Evolutionary conservation across 2,797 vertebrate genomes (phyloP).

Genomic region (Rhinophrynus dorsalis): DNA sequence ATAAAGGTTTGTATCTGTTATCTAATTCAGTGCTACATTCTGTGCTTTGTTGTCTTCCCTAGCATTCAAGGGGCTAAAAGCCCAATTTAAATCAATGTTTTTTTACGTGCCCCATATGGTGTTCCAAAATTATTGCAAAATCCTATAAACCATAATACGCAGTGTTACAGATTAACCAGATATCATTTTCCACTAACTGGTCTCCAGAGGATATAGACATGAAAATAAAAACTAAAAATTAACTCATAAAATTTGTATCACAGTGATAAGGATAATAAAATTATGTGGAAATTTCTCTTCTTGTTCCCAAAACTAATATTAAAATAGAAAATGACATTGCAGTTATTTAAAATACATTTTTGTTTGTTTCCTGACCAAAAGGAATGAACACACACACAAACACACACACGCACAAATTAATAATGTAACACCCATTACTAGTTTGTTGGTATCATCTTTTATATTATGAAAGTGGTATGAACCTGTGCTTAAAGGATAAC

Average conservation of each 20-base stretch:
- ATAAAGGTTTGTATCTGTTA: too few relatives aligned
- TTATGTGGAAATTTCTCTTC: conserved; percentile 6
- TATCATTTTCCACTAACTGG: background rate
- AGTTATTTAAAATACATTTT: background rate
- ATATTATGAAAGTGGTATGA: too few relatives aligned
- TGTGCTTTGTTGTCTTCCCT: too few relatives aligned
- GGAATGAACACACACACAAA: too few relatives aligned
- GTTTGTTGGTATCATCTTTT: too few relatives aligned
- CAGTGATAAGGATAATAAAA: background rate
- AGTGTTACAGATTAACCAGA: background rate
- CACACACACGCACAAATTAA: too few relatives aligned
- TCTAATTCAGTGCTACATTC: too few relatives aligned
- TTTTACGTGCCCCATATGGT: too few relatives aligned
- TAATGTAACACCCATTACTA: too few relatives aligned
- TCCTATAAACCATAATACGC: background rate
- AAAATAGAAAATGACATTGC: background rate
- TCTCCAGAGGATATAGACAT: background rate
- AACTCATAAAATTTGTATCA: conserved; percentile 6
- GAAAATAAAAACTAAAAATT: background rate
- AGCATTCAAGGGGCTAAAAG: too few relatives aligned
- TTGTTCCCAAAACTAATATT: background rate
- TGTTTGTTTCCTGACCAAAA: background rate
- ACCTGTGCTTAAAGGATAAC: too few relatives aligned
- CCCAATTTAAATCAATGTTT: too few relatives aligned
- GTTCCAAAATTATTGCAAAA: background rate